Evolutionary conservation across 2,113 vertebrate genomes (phyloP).

Genomic region (Pseudopodoces humilis): DNA sequence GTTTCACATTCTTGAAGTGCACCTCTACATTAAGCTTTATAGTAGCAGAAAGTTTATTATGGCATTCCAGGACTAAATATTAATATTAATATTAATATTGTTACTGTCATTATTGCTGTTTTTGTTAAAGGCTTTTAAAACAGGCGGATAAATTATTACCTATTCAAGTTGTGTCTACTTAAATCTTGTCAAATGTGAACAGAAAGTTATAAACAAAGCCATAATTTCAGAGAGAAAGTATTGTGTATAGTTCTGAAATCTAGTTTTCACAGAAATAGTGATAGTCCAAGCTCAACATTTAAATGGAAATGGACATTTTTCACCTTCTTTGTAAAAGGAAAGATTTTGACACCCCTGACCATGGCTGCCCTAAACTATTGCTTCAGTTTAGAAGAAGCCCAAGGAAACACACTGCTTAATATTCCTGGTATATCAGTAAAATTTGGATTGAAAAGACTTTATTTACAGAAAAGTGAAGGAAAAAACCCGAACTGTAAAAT

Average conservation of each 20-base stretch:
- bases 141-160: not conserved
- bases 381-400: not conserved
- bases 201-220: not conserved
- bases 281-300: not conserved
- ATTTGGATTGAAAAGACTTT: not conserved
- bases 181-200: not conserved
- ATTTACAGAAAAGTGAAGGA: not conserved
- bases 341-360: not conserved
- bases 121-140: not conserved
- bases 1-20: not conserved
- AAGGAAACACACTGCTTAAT: not conserved
- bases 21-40: not conserved
- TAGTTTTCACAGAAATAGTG: not conserved
- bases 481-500: not conserved
- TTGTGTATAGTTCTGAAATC: not conserved
- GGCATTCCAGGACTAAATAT: not conserved
- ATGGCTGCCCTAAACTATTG: not conserved
- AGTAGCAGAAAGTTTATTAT: not conserved
- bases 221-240: not conserved
- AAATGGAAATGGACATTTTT: not conserved
- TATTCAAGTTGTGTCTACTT: not conserved
- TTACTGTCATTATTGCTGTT: not conserved
- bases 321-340: not conserved
- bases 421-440: not conserved
- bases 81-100: no score